phyloP scores from a whole-genome alignment of 2,888 invertebrate species.

The Drosophila imparisetae region DNA sequence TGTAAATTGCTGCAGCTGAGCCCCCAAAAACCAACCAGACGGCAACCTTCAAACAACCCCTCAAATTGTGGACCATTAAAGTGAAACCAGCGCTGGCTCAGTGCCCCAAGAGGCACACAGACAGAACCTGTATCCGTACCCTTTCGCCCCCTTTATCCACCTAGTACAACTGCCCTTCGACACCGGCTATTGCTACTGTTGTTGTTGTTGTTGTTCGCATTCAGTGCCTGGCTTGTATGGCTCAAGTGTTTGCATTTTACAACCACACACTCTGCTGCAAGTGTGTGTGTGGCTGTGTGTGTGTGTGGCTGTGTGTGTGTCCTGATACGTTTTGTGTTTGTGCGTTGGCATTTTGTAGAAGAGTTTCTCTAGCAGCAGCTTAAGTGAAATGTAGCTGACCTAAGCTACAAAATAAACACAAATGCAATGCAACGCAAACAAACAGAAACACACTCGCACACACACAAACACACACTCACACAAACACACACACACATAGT shows the following conservation, averaged over 20 bases:
- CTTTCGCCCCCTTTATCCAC: neutral
- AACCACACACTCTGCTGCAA: slow-evolving; percentile 56
- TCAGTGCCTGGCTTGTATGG: slow-evolving; percentile 60
- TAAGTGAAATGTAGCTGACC: slow-evolving; percentile 83
- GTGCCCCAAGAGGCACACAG: neutral
- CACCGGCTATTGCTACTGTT: slow-evolving; percentile 21
- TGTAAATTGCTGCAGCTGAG: slow-evolving; percentile 1
- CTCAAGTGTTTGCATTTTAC: slow-evolving; percentile 78
- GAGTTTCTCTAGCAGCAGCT: slow-evolving; percentile 62
- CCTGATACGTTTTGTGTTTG: slow-evolving; percentile 47
- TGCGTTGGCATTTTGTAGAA: slow-evolving; percentile 62
- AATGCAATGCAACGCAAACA: slow-evolving; percentile 50
- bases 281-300: slow-evolving; percentile 5
- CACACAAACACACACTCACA: neutral
- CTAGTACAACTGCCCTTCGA: neutral
- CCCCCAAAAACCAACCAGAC: neutral
- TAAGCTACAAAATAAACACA: slow-evolving; percentile 80
- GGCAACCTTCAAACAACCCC: slow-evolving; percentile 41
- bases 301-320: slow-evolving; percentile 31
- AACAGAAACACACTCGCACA: slow-evolving; percentile 6
- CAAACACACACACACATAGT: slow-evolving; percentile 11
- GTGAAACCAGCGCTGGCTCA: slow-evolving; percentile 8
- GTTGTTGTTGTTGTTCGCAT: slow-evolving; percentile 44
- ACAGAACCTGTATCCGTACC: neutral
- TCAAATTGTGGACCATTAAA: slow-evolving; percentile 51